Evolutionary conservation across 2,113 vertebrate genomes (phyloP).

Genomic region (Zosterops japonicus): DNA sequence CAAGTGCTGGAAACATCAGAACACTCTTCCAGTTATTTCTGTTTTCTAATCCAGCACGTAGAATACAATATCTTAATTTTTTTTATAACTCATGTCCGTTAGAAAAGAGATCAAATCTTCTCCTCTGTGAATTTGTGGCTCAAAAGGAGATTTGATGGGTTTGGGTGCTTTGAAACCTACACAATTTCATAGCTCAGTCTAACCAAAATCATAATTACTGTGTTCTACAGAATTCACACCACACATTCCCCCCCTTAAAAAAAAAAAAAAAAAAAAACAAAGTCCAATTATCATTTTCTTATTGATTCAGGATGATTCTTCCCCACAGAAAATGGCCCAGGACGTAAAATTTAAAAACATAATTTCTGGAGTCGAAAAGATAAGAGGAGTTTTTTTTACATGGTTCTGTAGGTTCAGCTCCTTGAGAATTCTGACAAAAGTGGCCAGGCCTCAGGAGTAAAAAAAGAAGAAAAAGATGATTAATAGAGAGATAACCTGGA

Average conservation of each 20-base stretch:
- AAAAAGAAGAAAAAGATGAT: neutral
- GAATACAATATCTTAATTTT: neutral
- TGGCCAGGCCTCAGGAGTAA: neutral
- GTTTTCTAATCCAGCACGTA: neutral
- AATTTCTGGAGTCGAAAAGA: neutral
- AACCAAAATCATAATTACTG: neutral
- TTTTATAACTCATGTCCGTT: neutral
- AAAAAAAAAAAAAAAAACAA: neutral
- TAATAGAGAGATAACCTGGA: neutral
- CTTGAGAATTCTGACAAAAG: neutral
- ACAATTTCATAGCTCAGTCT: neutral
- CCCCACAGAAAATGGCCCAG: neutral
- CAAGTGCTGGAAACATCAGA: neutral
- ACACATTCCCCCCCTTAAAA: accelerated
- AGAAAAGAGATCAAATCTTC: neutral
- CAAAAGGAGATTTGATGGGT: neutral
- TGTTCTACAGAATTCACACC: neutral
- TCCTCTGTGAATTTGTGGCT: neutral
- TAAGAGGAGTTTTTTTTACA: neutral
- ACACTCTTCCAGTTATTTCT: neutral
- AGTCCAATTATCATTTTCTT: neutral
- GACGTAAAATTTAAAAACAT: neutral
- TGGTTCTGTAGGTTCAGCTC: neutral
- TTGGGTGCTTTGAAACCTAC: neutral
- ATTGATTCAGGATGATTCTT: neutral